Base-by-base conservation (phyloP, 1,140 invertebrate species). In the Bombus pyrosoma region DNA sequence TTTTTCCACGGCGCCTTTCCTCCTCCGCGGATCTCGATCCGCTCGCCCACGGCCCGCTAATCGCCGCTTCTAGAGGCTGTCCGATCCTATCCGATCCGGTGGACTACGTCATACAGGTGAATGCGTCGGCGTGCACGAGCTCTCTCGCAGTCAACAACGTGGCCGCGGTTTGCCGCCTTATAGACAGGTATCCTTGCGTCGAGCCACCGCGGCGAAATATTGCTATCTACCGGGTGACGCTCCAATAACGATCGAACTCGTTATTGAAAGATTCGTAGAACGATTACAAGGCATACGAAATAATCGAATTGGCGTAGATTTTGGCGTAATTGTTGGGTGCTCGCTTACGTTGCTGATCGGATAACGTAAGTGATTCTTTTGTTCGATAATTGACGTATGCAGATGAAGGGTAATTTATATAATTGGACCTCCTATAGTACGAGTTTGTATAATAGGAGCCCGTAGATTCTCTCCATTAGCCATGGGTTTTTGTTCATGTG, bases 61-160 rank as follows among this genome's bases (percentile, higher is more conserved):
- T 90, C 88, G 86, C 66, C 82, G 81, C 66, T 81, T 76, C 77
- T 82, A 83, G 87, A 81, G 89, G 39, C 79, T 86, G 83, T 84
- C 83, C 87, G 83, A 89, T 87, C 87, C 81, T 90, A 87, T 91
- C 83, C 90, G 89, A 92, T 93, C 90, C 73, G 82, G 92, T 88
- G 85, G 92, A 92, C 91, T 88, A 93, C 92, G 92, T 93, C 92
- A 93, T 93, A 91, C 92, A 92, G 91, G 92, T 92, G 92, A 92
- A 93, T 85, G 92, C 92, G 92, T 93, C 88, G 92, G 92, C 91
- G 92, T 90, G 47, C 86, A 74, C 75, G 89, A 74, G 87, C 80
- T 88, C 81, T 86, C 69, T 81, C 90, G 86, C 79, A 87, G 90
- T 90, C 86, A 86, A 91, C 86, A 83, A 72, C 83, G 80, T 87